A percentile compares a stretch with the other conserved stretches of the same genome.
These are phyloP conservation scores for Eurosta solidaginis DNA, from an alignment of 1,140 invertebrate genomes.

Conservation along the genomic window DNA sequence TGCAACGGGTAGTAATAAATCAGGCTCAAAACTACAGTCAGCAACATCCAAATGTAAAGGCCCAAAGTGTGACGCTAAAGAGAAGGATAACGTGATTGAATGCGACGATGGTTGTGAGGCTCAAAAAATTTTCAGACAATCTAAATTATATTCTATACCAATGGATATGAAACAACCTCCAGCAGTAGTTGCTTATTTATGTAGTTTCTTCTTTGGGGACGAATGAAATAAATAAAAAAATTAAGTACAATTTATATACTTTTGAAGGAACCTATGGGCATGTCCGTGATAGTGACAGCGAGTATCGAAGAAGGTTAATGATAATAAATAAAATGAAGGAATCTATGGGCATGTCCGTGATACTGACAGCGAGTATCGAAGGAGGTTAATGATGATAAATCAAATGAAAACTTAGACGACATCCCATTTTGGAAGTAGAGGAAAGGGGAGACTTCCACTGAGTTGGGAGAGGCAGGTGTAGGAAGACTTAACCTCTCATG, in stretches of 20 bases:
- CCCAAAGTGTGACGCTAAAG: background rate
- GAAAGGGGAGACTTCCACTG: too few species aligned
- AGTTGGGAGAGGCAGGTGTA: too few species aligned
- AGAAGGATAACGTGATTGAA: background rate
- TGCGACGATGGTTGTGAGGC: conserved; percentile 43
- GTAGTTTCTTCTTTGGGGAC: background rate
- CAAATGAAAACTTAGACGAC: too few species aligned
- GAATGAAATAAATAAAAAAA: background rate
- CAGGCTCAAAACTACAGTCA: background rate
- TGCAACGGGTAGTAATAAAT: background rate
- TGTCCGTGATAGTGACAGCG: too few species aligned
- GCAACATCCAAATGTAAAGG: background rate
- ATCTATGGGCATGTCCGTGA: too few species aligned
- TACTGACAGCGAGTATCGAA: too few species aligned
- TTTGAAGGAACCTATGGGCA: too few species aligned
- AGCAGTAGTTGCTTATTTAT: background rate
- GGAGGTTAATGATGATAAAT: too few species aligned
- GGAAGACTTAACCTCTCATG: too few species aligned
- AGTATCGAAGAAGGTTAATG: too few species aligned
- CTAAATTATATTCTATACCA: conserved; percentile 43
- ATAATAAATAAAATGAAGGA: too few species aligned
- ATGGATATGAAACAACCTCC: conserved; percentile 54
- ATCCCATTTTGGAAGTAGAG: too few species aligned
- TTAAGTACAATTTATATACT: background rate
- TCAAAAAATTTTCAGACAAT: conserved; percentile 43